Conservation (phyloP, 2,113 vertebrate genomes). For the Megalops atlanticus region DNA sequence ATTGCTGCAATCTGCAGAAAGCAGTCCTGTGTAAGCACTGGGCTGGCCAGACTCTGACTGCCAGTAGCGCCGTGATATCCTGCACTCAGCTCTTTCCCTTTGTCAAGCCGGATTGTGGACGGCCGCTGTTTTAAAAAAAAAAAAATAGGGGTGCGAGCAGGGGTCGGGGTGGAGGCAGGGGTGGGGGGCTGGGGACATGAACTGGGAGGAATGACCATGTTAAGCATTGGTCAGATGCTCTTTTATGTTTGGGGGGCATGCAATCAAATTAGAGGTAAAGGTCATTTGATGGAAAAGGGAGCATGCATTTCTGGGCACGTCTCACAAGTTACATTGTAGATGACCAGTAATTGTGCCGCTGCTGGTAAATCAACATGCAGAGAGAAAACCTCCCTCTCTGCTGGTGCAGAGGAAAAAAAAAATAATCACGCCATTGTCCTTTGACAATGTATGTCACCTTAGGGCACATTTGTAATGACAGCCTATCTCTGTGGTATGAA, state of each 20-base stretch:
- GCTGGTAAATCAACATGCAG: background rate
- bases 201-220: background rate
- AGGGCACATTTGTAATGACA: background rate
- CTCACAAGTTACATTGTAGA: background rate
- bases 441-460: background rate
- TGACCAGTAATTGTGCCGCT: background rate
- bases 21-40: slow-evolving; percentile 48
- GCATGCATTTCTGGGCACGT: too few relatives aligned
- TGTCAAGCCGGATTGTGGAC: slow-evolving; percentile 66
- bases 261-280: background rate
- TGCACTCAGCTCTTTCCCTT: slow-evolving; percentile 72
- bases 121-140: slow-evolving; percentile 45
- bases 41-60: slow-evolving; percentile 60
- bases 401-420: background rate
- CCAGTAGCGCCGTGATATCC: slow-evolving; percentile 59
- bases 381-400: background rate
- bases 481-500: background rate
- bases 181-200: background rate
- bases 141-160: slow-evolving; percentile 32
- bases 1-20: slow-evolving; percentile 73
- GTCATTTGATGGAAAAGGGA: background rate
- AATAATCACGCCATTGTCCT: background rate
- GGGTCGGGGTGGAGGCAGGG: slow-evolving; percentile 39
- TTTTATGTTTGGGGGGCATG: background rate
- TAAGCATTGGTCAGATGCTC: background rate